Conservation (phyloP, 2,888 invertebrate genomes). For the Oxytorus armatus region DNA sequence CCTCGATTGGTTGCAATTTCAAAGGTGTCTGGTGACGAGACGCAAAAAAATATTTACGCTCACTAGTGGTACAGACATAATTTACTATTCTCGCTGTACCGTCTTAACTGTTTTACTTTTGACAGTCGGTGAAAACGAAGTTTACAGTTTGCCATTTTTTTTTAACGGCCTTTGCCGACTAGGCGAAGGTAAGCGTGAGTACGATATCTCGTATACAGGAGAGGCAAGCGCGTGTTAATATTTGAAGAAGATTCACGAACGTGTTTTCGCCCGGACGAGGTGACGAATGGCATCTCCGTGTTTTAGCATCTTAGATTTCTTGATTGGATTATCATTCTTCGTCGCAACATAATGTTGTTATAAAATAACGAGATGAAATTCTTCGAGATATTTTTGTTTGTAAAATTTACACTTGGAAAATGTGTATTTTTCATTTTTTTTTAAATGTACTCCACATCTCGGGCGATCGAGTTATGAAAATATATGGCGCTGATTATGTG, state of each 20-base stretch:
- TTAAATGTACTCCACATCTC: not conserved
- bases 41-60: not conserved
- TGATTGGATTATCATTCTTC: not conserved
- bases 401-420: not conserved
- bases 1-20: slow-evolving; percentile 4
- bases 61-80: not conserved
- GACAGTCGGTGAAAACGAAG: slow-evolving; percentile 26
- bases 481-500: slow-evolving; percentile 17
- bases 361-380: not conserved
- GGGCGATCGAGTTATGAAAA: not conserved
- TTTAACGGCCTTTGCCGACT: slow-evolving; percentile 3
- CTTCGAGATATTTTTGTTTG: not conserved
- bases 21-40: slow-evolving; percentile 8
- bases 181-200: slow-evolving; percentile 1
- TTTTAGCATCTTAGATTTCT: not conserved
- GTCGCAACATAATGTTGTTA: not conserved
- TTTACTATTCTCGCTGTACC: not conserved
- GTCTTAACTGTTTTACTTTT: not conserved
- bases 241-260: not conserved
- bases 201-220: not conserved
- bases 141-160: not conserved
- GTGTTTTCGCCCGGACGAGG: no score
- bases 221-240: slow-evolving; percentile 2
- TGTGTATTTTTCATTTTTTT: not conserved
- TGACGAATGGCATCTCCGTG: not conserved